These are phyloP conservation scores for Hirtodrosophila alboralis DNA, from an alignment of 2,888 invertebrate genomes.

Conservation along the genomic window DNA sequence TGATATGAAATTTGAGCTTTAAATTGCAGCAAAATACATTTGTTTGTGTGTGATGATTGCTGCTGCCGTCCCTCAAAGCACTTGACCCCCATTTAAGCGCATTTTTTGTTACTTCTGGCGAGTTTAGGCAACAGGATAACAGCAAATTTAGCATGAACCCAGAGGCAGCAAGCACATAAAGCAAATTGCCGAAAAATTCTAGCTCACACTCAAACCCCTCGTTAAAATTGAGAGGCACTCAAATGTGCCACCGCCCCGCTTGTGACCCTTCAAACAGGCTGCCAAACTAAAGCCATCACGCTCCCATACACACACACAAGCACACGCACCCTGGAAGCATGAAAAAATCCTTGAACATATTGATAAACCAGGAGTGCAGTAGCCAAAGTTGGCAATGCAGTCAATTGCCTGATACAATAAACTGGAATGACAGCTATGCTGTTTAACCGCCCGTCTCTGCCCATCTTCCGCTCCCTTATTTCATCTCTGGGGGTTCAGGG, in stretches of 20 bases:
- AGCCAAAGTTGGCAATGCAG: conserved; percentile 54
- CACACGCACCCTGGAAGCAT: conserved; percentile 50
- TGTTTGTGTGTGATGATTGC: not conserved
- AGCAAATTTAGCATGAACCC: conserved; percentile 51
- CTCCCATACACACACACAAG: conserved; percentile 3
- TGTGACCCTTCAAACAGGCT: conserved; percentile 47
- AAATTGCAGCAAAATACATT: conserved; percentile 13
- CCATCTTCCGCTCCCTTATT: not conserved
- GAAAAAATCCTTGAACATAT: conserved; percentile 82
- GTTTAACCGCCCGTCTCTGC: not conserved
- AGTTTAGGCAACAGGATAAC: conserved; percentile 77
- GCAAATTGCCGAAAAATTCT: conserved; percentile 47
- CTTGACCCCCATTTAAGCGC: conserved; percentile 44
- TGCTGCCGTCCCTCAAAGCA: not conserved
- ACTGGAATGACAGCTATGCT: conserved; percentile 59
- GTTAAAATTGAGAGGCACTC: conserved; percentile 14
- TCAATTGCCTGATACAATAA: conserved; percentile 47
- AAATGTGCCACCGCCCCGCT: conserved; percentile 17
- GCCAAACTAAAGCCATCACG: conserved; percentile 14
- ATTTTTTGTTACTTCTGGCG: conserved; percentile 77
- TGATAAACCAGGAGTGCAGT: conserved; percentile 80
- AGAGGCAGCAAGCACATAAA: conserved; percentile 1
- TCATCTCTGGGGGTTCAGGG: conserved; percentile 8
- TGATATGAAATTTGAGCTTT: conserved; percentile 50
- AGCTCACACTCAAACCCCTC: conserved; percentile 2